phyloP scores from a whole-genome alignment of 2,888 invertebrate species.

The Steinernema carpocapsae region DNA sequence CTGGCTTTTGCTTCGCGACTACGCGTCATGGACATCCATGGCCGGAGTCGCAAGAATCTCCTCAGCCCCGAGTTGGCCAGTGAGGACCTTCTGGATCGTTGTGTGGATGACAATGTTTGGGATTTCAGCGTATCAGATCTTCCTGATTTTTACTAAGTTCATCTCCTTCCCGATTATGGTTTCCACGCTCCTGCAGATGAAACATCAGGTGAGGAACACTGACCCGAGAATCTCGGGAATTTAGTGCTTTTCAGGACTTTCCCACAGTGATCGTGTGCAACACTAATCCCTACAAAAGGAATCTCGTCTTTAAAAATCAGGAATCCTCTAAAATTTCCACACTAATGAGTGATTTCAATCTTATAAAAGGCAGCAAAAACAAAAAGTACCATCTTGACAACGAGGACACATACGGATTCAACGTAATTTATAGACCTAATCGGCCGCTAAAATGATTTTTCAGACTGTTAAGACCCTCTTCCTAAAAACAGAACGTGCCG shows the following conservation, averaged over 20 bases:
- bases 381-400: too few relatives aligned
- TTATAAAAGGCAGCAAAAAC: not conserved
- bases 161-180: constrained; percentile 30
- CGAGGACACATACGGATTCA: not conserved
- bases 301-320: not conserved
- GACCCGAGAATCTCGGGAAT: not conserved
- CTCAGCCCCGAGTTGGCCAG: constrained; percentile 39
- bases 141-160: constrained; percentile 39
- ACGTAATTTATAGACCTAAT: not conserved
- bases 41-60: constrained; percentile 44
- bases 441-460: not conserved
- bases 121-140: constrained; percentile 42
- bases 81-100: constrained; percentile 42
- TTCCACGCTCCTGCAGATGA: constrained; percentile 7
- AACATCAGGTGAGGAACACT: not conserved
- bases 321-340: too few relatives aligned
- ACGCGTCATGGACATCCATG: constrained; percentile 45
- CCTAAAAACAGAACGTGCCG: constrained; percentile 24
- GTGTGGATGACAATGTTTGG: constrained; percentile 40
- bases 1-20: constrained; percentile 38
- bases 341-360: not conserved
- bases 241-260: constrained; percentile 34
- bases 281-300: constrained; percentile 38
- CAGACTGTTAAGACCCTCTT: constrained; percentile 30
- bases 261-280: constrained; percentile 44